These are phyloP conservation scores for Amazona guildingii DNA, from an alignment of 2,113 vertebrate genomes.

Conservation along the genomic window DNA sequence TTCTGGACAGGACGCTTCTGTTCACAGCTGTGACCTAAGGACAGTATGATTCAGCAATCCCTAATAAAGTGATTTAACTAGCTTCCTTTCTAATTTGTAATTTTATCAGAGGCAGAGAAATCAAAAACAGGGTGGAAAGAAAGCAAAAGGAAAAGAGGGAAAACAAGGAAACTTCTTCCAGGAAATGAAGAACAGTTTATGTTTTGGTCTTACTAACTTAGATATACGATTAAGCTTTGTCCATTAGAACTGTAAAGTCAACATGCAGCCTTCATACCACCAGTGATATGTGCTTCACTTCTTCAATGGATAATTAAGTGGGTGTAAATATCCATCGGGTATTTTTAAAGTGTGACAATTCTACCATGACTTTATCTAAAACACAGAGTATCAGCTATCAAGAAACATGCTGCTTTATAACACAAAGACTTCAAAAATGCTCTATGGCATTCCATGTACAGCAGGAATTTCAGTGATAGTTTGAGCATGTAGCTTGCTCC, in stretches of 20 bases:
- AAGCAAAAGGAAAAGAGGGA: not conserved
- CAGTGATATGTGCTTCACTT: not conserved
- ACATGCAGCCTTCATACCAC: not conserved
- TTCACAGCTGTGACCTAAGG: not conserved
- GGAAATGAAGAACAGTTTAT: not conserved
- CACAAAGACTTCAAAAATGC: slow-evolving; percentile 1
- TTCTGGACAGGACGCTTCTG: not conserved
- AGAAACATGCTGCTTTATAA: not conserved
- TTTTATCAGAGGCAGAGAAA: not conserved
- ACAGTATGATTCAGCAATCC: not conserved
- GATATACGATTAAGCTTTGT: not conserved
- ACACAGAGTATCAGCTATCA: not conserved
- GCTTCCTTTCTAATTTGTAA: not conserved
- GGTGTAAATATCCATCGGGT: not conserved
- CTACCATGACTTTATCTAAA: not conserved
- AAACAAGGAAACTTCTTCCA: not conserved
- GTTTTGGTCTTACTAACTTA: not conserved
- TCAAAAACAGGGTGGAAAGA: not conserved
- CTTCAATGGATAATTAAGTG: not conserved
- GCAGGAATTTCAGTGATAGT: not conserved
- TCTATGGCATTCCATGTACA: not conserved
- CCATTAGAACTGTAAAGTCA: not conserved
- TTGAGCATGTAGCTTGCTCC: not conserved
- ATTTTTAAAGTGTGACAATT: not conserved
- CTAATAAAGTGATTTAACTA: not conserved